Evolutionary conservation across 1,140 invertebrate species (phyloP).

Genomic region (Papilio helenus): DNA sequence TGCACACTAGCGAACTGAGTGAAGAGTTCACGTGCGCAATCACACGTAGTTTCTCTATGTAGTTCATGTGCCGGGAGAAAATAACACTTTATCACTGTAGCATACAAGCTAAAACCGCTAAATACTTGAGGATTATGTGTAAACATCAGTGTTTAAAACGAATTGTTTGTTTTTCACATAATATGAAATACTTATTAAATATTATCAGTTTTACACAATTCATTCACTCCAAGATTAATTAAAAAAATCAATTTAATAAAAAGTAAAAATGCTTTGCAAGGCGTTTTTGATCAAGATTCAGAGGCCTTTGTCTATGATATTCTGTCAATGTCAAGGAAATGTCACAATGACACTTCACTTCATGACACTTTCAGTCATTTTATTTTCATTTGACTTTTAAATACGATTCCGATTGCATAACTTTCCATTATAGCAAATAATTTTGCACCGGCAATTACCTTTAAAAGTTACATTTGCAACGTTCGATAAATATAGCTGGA

Average conservation of each 20-base stretch:
- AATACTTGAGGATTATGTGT: background rate
- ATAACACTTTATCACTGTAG: background rate
- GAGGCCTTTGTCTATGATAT: background rate
- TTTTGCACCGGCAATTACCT: conserved; percentile 1
- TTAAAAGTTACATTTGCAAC: conserved; percentile 8
- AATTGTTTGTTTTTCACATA: background rate
- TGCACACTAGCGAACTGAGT: conserved; percentile 2
- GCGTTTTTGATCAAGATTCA: background rate
- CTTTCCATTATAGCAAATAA: background rate
- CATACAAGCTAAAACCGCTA: background rate
- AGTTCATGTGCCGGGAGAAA: background rate
- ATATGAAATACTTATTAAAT: background rate
- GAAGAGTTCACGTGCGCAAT: conserved; percentile 53
- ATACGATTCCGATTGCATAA: background rate
- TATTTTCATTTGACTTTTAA: background rate
- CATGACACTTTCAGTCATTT: background rate
- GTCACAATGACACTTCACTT: background rate
- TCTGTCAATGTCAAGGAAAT: background rate
- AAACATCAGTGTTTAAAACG: background rate
- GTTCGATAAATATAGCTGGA: conserved; percentile 21
- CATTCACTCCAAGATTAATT: background rate
- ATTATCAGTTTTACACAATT: background rate
- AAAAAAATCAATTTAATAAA: background rate
- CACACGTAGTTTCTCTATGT: conserved; percentile 46
- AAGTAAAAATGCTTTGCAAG: background rate